Evolutionary conservation across 1,140 invertebrate species (phyloP), one percentile per base, ranked within the genome.

Genomic region (Sitobion miscanthi): DNA sequence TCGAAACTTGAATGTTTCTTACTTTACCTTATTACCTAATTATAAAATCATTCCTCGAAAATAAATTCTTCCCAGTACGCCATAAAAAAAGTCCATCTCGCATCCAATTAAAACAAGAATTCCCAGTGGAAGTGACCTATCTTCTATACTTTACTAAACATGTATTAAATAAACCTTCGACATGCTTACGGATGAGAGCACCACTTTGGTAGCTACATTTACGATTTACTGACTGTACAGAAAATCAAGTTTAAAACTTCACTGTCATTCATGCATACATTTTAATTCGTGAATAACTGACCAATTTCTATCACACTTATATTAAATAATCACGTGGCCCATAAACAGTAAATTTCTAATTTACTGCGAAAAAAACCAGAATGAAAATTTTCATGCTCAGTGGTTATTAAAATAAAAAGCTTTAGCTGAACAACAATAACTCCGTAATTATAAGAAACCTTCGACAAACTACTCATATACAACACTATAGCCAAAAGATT

Each of bases 21-120:
- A 77, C 14, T n/a, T 77, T 77, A 77, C n/a, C 62, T 77, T 77
- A 77, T 77, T 77, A n/a, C 62, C 62, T 77, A 77, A 77, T 77
- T 77, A 77, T 77, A 77, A 77, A 69, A 77, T n/a, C 62, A 77
- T 77, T 77, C 62, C 62, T 77, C 14, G 62, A n/a, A 77, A 77
- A 77, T 77, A 77, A 77, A 77, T 77, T 77, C 62, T 77, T 77
- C 4, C 20, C 14, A 77, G n/a, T 35, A n/a, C 11, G 30, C 62
- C 30, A 17, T 77, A n/a, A 77, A 77, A 62, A 77, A 77, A 69
- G 25, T 17, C 62, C n/a, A 77, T 77, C 30, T 77, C 62, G n/a
- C 30, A 77, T 77, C 62, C 62, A 77, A 77, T 77, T 77, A 77
- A 77, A 77, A 77, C 14, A 77, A 77, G 62, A 77, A 77, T 77